Base-by-base conservation (phyloP, 2,113 vertebrate genomes). In the Vanacampus margaritifer region DNA sequence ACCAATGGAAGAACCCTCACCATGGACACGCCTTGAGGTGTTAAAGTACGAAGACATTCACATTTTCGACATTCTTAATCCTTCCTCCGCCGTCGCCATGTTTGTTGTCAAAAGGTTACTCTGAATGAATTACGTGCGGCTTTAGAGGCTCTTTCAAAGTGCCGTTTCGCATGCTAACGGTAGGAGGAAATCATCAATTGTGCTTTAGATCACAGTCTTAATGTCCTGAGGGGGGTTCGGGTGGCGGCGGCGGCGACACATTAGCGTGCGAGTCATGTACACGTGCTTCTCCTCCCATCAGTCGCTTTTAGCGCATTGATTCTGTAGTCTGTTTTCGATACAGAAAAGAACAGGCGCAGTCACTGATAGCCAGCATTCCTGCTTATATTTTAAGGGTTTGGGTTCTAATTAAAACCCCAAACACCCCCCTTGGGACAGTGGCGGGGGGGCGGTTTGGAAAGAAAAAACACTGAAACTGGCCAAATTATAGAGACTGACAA, bases 401-500 rank as follows among this genome's bases (percentile, higher is more conserved):
- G 32, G 36, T 41, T n/a, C 36, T 41, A 39, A 61, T 61, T 61
- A 39, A 61, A 41, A 61, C 19, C 17, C 37, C 36, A 61, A 61
- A 61, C 23, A 21, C 12, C 57, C 59, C 26, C 59, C 59, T 41
- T 16, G 54, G 54, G 26, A 57, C 23, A 2, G 9, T 23, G 50
- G n/a, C 21, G 45, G 5, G 4, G 45, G 4, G 45, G 21, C 10
- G n/a, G 37, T 7, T 28, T 24, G 3, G 53, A 16, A 6, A 14
- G 16, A 70, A 60, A 53, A 53, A 48, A 28, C 37, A 76, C 64
- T 65, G 32, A 45, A 77, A 62, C 65, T 61, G 35, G 0, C 70
- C 16, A 87, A 87, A 89, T 87, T 86, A 85, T 74, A 87, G 78
- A 81, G 71, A 81, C 76, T 63, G 82, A 80, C 54, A 78, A 73